A percentile compares a stretch with the other conserved stretches of the same genome.
phyloP scores from a whole-genome alignment of 2,888 invertebrate species.

The Cryptocephalus moraei region DNA sequence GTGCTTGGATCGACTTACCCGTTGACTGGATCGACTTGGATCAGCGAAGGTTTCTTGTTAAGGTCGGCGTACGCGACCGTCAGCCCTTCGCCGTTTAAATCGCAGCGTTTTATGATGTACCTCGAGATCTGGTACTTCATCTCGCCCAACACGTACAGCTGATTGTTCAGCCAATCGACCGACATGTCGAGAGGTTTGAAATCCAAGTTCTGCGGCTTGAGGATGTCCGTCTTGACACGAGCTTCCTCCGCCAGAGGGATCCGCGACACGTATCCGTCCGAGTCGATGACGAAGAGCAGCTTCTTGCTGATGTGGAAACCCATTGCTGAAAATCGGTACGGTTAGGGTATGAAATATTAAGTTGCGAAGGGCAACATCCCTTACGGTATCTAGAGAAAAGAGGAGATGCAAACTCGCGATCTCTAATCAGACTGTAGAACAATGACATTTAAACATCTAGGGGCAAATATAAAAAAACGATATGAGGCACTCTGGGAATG shows the following conservation, averaged over 20 bases:
- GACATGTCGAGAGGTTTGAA: constrained; percentile 63
- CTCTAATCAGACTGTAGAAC: too few species aligned
- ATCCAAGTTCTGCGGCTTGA: constrained; percentile 47
- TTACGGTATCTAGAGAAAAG: too few species aligned
- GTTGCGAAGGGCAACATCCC: too few species aligned
- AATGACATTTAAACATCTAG: too few species aligned
- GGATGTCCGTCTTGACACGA: constrained; percentile 39
- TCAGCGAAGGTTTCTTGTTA: constrained; percentile 59
- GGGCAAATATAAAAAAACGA: too few species aligned
- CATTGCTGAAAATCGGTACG: constrained; percentile 46
- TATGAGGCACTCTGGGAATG: too few species aligned
- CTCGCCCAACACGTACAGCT: constrained; percentile 73
- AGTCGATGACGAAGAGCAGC: constrained; percentile 68
- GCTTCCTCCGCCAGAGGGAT: constrained; percentile 40
- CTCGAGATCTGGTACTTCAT: constrained; percentile 38
- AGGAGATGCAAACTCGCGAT: too few species aligned
- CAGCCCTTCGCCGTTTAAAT: constrained; percentile 61
- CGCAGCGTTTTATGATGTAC: constrained; percentile 70
- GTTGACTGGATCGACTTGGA: constrained; percentile 88
- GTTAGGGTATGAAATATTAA: too few species aligned
- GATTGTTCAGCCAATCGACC: constrained; percentile 82
- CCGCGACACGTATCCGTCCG: constrained; percentile 43
- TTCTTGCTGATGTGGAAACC: constrained; percentile 66
- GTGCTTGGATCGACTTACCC: too few species aligned
- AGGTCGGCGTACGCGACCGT: constrained; percentile 63